A percentile compares a stretch with the other conserved stretches of the same genome.
These are phyloP conservation scores for Sinosuthora webbiana DNA, from an alignment of 2,113 vertebrate genomes.

Conservation along the genomic window DNA sequence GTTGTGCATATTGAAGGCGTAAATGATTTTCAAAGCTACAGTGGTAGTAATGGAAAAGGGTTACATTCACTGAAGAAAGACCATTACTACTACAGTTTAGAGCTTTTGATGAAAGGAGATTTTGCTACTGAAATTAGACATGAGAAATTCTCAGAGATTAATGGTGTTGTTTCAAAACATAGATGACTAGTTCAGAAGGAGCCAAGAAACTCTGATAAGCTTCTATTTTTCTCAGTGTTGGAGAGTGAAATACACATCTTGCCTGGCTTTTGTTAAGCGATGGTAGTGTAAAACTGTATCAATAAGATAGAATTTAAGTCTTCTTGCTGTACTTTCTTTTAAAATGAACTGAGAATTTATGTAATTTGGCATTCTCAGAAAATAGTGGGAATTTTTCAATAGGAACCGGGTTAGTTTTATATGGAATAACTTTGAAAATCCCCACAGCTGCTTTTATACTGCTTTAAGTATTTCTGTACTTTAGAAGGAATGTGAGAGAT, in stretches of 20 bases:
- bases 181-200: background rate
- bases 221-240: background rate
- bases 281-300: background rate
- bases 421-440: background rate
- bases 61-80: background rate
- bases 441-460: background rate
- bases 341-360: background rate
- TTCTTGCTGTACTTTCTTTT: too few relatives aligned
- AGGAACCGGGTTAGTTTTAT: background rate
- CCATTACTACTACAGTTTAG: background rate
- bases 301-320: too few relatives aligned
- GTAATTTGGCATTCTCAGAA: background rate
- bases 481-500: background rate
- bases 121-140: background rate
- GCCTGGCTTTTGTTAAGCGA: background rate
- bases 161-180: background rate
- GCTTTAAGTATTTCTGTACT: background rate
- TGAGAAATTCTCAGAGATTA: background rate
- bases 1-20: background rate
- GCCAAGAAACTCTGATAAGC: background rate
- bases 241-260: background rate
- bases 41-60: background rate
- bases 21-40: background rate
- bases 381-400: background rate
- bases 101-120: background rate